Evolutionary conservation across 2,113 vertebrate species (phyloP), one percentile per base, ranked within the genome.

Genomic region (Pitta sordida): DNA sequence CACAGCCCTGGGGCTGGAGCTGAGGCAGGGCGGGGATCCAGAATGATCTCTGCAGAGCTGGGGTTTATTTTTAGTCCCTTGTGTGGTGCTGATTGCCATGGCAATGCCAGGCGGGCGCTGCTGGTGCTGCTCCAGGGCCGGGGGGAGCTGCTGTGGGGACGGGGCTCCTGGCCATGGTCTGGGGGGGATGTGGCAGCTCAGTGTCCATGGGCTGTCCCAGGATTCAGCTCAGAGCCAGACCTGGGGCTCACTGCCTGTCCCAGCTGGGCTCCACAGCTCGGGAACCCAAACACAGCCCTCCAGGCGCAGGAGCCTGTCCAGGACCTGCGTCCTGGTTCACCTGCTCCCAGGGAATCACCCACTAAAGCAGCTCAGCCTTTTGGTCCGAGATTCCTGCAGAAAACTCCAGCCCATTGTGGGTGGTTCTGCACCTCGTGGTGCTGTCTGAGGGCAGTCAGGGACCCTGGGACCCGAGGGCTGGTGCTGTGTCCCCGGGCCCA

Each of bases 151-250:
- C 16, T 1, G 0, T 24, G 60, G 83, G 65, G n/a, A 56, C 14
- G 1, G 49, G 49, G 30, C 34, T 65, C 22, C 81, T 14, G 68
- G 43, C 11, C 8, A 0, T 0, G 10, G 2, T 10, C 5, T 14
- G 4, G 23, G 77, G n/a, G 2, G 3, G 7, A 22, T 26, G 36
- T 1, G 36, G 7, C 52, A 63, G 52, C 62, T 23, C 56, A 0
- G 0, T 6, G 37, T 12, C 20, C 48, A 21, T 0, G n/a, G n/a
- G n/a, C n/a, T 1, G 10, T 2, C 49, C 56, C 44, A 1, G 68
- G 49, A 6, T 1, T 16, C 3, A 1, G 64, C 22, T 77, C 6
- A 5, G 24, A 14, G 55, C 4, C 44, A 4, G 18, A 30, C 26
- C 70, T 30, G 59, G 37, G 26, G 10, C 59, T 58, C 4, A 0